Base-by-base conservation (phyloP, 1,140 invertebrate species). In the Stegodyphus dumicola region DNA sequence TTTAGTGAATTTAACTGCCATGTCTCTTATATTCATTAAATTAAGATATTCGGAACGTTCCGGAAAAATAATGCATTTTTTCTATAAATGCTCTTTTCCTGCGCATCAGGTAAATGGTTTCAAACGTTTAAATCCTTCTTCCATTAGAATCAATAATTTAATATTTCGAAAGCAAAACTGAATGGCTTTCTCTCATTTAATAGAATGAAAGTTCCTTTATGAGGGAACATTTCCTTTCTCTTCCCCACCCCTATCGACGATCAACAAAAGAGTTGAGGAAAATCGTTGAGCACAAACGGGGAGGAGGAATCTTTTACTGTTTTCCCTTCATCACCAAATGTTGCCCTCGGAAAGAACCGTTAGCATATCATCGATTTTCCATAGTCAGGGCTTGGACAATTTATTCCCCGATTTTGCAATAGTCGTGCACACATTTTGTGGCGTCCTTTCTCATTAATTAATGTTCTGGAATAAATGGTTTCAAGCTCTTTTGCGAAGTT, bases 401-500 rank as follows among this genome's bases (percentile, higher is more conserved):
- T 75, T 56, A 13, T 48, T 51, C 18, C 7, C 73, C 73, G 18
- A 75, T 75, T 75, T 75, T 75, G 54, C 73, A 75, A 75, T 75
- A 60, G 73, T 56, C 54, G 17, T 10, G 70, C 13, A 15, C 48
- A 33, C 33, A 33, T 33, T 33, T 33, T 33, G 33, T 33, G 33
- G 17, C 11, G 70, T 73, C 70, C 15, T 73, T 51, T 73, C 51
- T n/a, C 70, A 71, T 52, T 71, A 71, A 71, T 71, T 71, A 71
- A 52, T 71, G 53, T 60, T 75, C 73, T 60, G 18, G 73, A 75
- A 75, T 75, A 60, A 48, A 75, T 75, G 73, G 53, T 75, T 13
- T 18, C 18, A 33, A 33, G 33, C 33, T 33, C 33, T 33, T 33
- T 33, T 33, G 17, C 7, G 48, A 11, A 75, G 18, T 75, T 75